These are phyloP conservation scores for Coranthus polyacanthus DNA, from an alignment of 2,797 vertebrate genomes.

Conservation along the genomic window DNA sequence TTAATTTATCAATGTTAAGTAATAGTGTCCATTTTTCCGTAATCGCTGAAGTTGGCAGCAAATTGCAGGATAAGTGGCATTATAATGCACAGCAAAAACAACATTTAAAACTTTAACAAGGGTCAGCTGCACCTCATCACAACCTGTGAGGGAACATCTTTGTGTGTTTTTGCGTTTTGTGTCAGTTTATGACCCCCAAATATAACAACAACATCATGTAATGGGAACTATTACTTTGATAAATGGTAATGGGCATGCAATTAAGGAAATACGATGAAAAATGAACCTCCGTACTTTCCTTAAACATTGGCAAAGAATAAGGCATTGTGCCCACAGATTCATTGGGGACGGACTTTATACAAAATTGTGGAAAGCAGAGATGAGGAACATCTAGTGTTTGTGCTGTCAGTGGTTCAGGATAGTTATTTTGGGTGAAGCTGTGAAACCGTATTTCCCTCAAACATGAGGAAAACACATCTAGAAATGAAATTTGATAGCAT, in stretches of 20 bases:
- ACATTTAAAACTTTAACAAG: background rate
- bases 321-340: slow-evolving; percentile 26
- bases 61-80: background rate
- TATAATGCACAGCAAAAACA: slow-evolving; percentile 1
- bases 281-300: slow-evolving; percentile 45
- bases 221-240: slow-evolving; percentile 39
- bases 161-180: slow-evolving; percentile 17
- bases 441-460: slow-evolving; percentile 66
- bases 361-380: slow-evolving; percentile 49
- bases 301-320: slow-evolving; percentile 17
- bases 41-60: slow-evolving; percentile 7
- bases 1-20: slow-evolving; percentile 36
- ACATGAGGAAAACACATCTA: slow-evolving; percentile 61
- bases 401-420: slow-evolving; percentile 41
- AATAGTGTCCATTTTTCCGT: slow-evolving; percentile 9
- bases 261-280: slow-evolving; percentile 40
- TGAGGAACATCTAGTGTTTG: slow-evolving; percentile 37
- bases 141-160: background rate
- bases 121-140: background rate
- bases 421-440: slow-evolving; percentile 56
- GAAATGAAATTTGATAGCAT: slow-evolving; percentile 40
- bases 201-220: slow-evolving; percentile 21
- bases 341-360: slow-evolving; percentile 36
- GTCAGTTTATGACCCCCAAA: slow-evolving; percentile 11
- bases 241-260: slow-evolving; percentile 35